A percentile compares a stretch with the other conserved stretches of the same genome.
phyloP scores from a whole-genome alignment of 2,888 invertebrate genomes.

The Thera britannica region DNA sequence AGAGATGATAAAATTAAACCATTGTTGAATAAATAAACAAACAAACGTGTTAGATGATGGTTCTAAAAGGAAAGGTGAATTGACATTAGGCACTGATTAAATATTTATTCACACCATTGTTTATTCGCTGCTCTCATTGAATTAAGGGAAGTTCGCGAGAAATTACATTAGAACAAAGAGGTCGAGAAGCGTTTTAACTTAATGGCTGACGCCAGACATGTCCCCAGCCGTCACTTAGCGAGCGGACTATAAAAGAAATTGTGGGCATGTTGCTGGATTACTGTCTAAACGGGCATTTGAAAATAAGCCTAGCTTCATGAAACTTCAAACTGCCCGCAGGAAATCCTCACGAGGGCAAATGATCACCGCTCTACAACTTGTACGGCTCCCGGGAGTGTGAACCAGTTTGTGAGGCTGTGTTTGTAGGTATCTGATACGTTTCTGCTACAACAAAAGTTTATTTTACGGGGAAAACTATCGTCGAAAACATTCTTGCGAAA shows the following conservation, averaged over 20 bases:
- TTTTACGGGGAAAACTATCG: too few species aligned
- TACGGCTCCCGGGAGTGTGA: neutral
- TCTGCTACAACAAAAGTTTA: neutral
- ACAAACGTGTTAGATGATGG: slow-evolving; percentile 7
- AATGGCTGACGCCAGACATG: slow-evolving; percentile 57
- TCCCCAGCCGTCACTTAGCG: slow-evolving; percentile 62
- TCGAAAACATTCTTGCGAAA: too few species aligned
- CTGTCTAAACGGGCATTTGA: slow-evolving; percentile 26
- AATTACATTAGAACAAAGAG: slow-evolving; percentile 67
- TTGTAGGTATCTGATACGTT: neutral
- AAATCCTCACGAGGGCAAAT: neutral
- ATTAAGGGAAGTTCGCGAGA: slow-evolving; percentile 64
- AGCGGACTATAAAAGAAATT: slow-evolving; percentile 53
- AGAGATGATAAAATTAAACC: neutral
- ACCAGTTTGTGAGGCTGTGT: neutral
- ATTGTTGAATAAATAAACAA: neutral
- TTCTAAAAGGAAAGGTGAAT: neutral
- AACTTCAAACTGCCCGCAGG: slow-evolving; percentile 7
- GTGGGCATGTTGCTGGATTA: slow-evolving; percentile 38
- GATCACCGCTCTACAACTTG: slow-evolving; percentile 6
- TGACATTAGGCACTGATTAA: slow-evolving; percentile 23
- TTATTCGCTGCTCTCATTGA: slow-evolving; percentile 61
- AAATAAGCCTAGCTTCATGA: slow-evolving; percentile 21
- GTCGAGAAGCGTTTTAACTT: slow-evolving; percentile 63
- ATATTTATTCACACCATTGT: slow-evolving; percentile 49